Conservation (phyloP, 2,797 vertebrate genomes). For the Macropodus opercularis region DNA sequence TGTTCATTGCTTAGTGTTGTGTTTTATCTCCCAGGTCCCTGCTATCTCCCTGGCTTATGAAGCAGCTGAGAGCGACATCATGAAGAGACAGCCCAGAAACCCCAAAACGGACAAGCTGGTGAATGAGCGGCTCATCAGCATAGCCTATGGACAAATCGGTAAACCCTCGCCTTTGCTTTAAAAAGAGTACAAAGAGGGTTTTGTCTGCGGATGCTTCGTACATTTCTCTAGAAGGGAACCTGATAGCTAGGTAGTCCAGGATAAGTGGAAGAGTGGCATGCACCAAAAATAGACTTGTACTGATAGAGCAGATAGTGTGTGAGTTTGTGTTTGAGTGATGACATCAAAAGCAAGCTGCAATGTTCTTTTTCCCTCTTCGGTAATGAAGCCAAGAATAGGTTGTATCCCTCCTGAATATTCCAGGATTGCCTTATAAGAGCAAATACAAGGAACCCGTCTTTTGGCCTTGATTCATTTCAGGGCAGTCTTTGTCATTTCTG, state of each 20-base stretch:
- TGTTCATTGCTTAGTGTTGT: background rate
- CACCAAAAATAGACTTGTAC: constrained; percentile 58
- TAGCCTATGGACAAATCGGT: constrained; percentile 98
- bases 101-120: constrained; percentile 96
- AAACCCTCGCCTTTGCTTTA: constrained; percentile 27
- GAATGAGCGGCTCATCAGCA: constrained; percentile 96
- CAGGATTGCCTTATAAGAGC: constrained; percentile 18
- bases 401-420: constrained; percentile 8
- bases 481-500: background rate
- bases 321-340: constrained; percentile 27
- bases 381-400: constrained; percentile 55
- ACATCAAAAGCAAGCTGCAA: constrained; percentile 14
- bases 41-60: constrained; percentile 97
- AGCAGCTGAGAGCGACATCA: constrained; percentile 97
- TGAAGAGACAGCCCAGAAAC: constrained; percentile 97
- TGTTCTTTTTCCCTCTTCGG: constrained; percentile 36
- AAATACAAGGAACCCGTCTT: background rate
- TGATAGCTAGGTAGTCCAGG: constrained; percentile 42
- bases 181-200: background rate
- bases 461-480: background rate
- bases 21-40: constrained; percentile 82
- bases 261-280: constrained; percentile 46
- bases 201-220: background rate
- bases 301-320: constrained; percentile 37
- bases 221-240: constrained; percentile 1